Base-by-base conservation (phyloP, 2,888 invertebrate species). In the Syrista parreyssii region DNA sequence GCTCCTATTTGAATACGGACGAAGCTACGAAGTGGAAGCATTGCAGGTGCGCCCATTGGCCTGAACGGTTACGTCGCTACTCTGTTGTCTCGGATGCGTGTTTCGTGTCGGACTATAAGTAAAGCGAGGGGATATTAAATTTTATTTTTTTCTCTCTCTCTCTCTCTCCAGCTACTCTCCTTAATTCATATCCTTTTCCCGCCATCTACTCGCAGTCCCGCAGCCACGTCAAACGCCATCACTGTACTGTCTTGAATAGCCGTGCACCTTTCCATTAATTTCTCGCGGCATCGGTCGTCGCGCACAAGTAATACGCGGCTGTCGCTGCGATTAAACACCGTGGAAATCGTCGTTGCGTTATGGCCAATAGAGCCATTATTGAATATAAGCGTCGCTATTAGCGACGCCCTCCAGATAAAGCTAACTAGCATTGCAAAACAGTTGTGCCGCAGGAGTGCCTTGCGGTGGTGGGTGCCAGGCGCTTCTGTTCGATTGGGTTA, bases 351-450 rank as follows among this genome's bases (percentile, higher is more conserved):
- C 23, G 23, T 55, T 23, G 75, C 77, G 78, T 80, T 75, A 73
- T 80, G 68, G 79, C 81, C 80, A 82, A 84, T 83, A 83, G 81
- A 83, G 82, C 82, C 84, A 83, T 86, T 86, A 84, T 85, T 78
- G 85, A 81, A 76, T 79, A 74, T 75, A 73, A 74, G 75, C 69
- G 80, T 34, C 75, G 79, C 79, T 83, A 83, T 83, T 83, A 83
- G 81, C 79, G 68, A 55, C 32, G 81, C 79, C 76, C 76, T 31
- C 15, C 34, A 40, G 83, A 82, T 79, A 81, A 82, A 81, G 77
- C 79, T 80, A 84, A 84, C 82, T 84, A 81, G 86, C 82, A 82
- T 84, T 86, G 84, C 84, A 83, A 86, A 86, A 80, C 80, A 82
- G 81, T 80, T 73, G 74, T 40, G 55, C 32, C 68, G 69, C 72